Evolutionary conservation across 2,797 vertebrate genomes (phyloP).

Genomic region (Cuniculus paca): DNA sequence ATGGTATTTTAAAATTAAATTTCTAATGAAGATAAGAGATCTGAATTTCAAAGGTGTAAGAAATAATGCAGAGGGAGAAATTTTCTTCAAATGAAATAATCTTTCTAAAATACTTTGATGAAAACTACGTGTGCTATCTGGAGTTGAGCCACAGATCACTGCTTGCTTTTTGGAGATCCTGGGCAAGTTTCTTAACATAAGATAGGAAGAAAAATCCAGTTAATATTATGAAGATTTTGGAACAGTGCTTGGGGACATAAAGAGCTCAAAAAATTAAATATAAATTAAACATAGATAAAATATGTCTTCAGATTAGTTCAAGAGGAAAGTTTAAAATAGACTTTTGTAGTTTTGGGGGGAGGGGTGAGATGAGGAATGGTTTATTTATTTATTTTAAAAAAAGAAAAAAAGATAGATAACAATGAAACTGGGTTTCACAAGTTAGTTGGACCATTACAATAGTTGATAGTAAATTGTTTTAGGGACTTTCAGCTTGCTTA

Average conservation of each 20-base stretch:
- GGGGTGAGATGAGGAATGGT: no score
- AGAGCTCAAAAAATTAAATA: neutral
- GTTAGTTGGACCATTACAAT: no score
- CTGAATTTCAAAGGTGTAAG: slow-evolving; percentile 58
- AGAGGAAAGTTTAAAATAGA: slow-evolving; percentile 31
- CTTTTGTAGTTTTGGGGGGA: neutral
- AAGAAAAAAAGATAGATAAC: no score
- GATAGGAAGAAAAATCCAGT: neutral
- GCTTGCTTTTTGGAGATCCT: neutral
- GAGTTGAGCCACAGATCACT: neutral
- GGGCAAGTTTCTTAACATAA: neutral
- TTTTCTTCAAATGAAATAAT: slow-evolving; percentile 46
- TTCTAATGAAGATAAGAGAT: slow-evolving; percentile 47
- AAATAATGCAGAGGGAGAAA: slow-evolving; percentile 1
- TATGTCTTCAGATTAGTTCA: neutral
- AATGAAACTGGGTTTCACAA: no score
- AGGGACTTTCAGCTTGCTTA: slow-evolving; percentile 3
- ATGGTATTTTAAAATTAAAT: slow-evolving; percentile 72
- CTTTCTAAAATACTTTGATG: slow-evolving; percentile 35
- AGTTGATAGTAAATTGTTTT: neutral
- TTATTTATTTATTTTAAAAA: no score
- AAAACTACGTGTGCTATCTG: slow-evolving; percentile 7
- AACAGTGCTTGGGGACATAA: neutral
- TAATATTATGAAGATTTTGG: slow-evolving; percentile 2
- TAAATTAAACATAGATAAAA: slow-evolving; percentile 20